These are phyloP conservation scores for Porites rus DNA, from an alignment of 92 coral and sea anemone genomes.

Conservation along the genomic window DNA sequence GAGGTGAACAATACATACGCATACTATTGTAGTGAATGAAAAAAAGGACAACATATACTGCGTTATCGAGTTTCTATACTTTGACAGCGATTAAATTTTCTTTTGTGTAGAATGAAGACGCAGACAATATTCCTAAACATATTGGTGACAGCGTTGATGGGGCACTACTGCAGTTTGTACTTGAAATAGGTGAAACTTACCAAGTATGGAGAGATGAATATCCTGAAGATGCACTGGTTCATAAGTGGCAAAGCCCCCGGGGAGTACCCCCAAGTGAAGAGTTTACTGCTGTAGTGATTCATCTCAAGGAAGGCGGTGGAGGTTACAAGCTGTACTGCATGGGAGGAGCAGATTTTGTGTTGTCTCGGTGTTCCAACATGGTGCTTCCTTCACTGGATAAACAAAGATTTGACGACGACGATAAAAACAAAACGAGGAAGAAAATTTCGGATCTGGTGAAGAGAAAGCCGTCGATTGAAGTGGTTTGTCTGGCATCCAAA, in stretches of 20 bases:
- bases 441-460: conserved; percentile 36
- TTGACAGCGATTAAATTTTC: neutral
- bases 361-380: conserved; percentile 30
- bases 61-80: neutral
- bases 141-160: conserved; percentile 90
- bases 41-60: neutral
- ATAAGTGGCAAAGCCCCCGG: conserved; percentile 64
- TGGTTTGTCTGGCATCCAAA: conserved; percentile 44
- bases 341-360: conserved; percentile 54
- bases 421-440: conserved; percentile 2
- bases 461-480: conserved; percentile 49
- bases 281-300: conserved; percentile 77
- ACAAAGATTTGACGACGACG: conserved; percentile 1
- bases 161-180: conserved; percentile 87
- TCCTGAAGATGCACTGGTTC: conserved; percentile 81
- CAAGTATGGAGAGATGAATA: conserved; percentile 87
- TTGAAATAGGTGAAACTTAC: conserved; percentile 82
- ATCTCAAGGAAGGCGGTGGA: conserved; percentile 45
- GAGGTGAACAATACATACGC: conserved; percentile 39
- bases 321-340: conserved; percentile 80
- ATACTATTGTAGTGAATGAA: neutral
- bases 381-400: conserved; percentile 45
- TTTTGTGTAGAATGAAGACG: conserved; percentile 66
- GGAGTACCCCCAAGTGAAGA: conserved; percentile 47
- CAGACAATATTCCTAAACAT: conserved; percentile 78